Percentiles rank a stretch among this genome's conserved stretches.
These are phyloP conservation scores for Sandelia bainsii DNA, from an alignment of 2,797 vertebrate species.

Conservation along the genomic window DNA sequence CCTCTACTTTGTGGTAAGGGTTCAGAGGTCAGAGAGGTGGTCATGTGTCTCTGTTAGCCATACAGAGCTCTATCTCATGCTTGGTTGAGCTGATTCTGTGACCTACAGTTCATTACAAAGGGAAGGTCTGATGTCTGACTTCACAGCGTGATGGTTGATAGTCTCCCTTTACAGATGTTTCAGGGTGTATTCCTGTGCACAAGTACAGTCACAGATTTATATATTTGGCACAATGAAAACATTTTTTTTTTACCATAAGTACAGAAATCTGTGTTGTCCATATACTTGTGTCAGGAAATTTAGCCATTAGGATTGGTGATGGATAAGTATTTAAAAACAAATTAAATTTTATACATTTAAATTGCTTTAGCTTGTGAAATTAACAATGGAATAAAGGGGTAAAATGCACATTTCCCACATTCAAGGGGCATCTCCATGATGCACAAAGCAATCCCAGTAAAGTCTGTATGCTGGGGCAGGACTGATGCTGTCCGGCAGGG, in stretches of 20 bases:
- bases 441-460: conserved; percentile 48
- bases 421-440: conserved; percentile 59
- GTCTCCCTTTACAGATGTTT: conserved; percentile 65
- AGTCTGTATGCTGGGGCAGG: conserved; percentile 49
- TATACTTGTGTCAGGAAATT: conserved; percentile 57
- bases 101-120: conserved; percentile 42
- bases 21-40: conserved; percentile 67
- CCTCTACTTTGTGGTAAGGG: conserved; percentile 63
- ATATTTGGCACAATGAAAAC: conserved; percentile 86
- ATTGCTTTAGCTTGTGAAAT: conserved; percentile 61
- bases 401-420: conserved; percentile 79
- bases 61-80: conserved; percentile 59
- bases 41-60: conserved; percentile 76
- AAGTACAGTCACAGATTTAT: conserved; percentile 71
- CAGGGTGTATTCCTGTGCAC: conserved; percentile 52
- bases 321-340: conserved; percentile 81
- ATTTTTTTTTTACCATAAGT: conserved; percentile 60
- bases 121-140: conserved; percentile 40
- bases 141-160: conserved; percentile 34
- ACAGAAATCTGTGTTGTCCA: conserved; percentile 62
- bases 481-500: conserved; percentile 47
- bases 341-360: conserved; percentile 65
- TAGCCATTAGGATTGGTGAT: conserved; percentile 50
- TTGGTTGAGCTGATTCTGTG: conserved; percentile 32
- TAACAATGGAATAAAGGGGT: conserved; percentile 54